Conservation (phyloP, 2,888 invertebrate species). For the Salticus scenicus region DNA sequence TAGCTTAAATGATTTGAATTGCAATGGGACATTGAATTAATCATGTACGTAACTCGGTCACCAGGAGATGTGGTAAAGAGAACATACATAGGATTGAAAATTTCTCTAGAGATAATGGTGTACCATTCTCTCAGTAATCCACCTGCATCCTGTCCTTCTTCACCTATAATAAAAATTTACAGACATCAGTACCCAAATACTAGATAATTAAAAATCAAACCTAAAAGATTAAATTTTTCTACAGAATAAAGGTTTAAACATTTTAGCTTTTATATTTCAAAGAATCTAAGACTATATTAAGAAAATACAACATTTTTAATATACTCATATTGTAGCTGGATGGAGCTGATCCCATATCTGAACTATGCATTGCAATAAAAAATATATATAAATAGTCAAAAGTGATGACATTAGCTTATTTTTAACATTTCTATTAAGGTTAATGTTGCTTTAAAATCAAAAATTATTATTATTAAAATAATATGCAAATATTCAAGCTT, state of each 20-base stretch:
- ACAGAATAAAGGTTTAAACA: neutral
- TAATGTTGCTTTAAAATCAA: too few species aligned
- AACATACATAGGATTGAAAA: slow-evolving; percentile 95
- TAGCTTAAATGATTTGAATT: slow-evolving; percentile 93
- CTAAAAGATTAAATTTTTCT: neutral
- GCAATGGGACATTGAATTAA: slow-evolving; percentile 90
- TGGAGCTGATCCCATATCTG: too few species aligned
- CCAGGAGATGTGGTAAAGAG: slow-evolving; percentile 92
- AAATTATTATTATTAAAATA: too few species aligned
- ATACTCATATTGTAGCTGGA: too few species aligned
- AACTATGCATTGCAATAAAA: too few species aligned
- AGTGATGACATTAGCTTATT: too few species aligned
- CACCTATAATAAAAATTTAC: slow-evolving; percentile 88
- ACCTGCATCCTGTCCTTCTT: slow-evolving; percentile 94
- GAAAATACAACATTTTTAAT: too few species aligned
- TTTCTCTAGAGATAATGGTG: slow-evolving; percentile 89
- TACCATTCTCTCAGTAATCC: slow-evolving; percentile 93
- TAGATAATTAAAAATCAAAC: too few species aligned
- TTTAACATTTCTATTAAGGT: too few species aligned
- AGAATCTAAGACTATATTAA: too few species aligned
- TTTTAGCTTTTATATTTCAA: neutral
- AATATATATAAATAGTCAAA: too few species aligned
- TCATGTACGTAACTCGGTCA: slow-evolving; percentile 93
- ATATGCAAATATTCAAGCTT: too few species aligned
- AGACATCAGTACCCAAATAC: slow-evolving; percentile 75